Base-by-base conservation (phyloP, 1,140 invertebrate species). In the Acromyrmex heyeri region DNA sequence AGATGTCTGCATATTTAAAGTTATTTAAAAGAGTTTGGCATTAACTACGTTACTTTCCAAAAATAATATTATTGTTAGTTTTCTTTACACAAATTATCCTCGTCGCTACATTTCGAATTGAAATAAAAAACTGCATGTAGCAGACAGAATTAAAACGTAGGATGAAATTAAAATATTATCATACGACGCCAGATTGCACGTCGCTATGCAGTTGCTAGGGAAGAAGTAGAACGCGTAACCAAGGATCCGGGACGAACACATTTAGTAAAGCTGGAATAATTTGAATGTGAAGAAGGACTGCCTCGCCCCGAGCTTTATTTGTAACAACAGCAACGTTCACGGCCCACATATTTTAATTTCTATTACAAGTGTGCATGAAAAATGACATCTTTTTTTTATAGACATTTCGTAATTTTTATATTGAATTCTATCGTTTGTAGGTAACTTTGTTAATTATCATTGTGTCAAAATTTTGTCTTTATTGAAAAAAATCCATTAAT, bases 81-180 rank as follows among this genome's bases (percentile, higher is more conserved):
- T 27, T 21, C 10, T 50, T 30, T 30, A 18, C 21, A 48, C 6
- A 73, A 73, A 73, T 72, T 73, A 72, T 59, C 24, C 14, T 44
- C 34, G n/a, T 2, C 16, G 69, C 10, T 73, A 24, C n/a, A 73
- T 59, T 62, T 50, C n/a, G 30, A 73, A 48, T n/a, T 50, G 34
- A 30, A 75, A 57, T 27, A 44, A 50, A 83, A 75, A 83, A 61
- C 38, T 30, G 18, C 38, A 61, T 48, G 27, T 38, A 38, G 30
- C 62, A 16, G 62, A 48, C 16, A n/a, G 16, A 62, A 10, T 81
- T 81, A 69, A 83, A 83, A 50, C 69, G 38, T n/a, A 21, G 24
- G 38, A 75, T 53, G 48, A 83, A 83, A 83, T 83, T 83, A 75
- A 83, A 83, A 61, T 57, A 83, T 75, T 75, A 83, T 83, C 69